These are phyloP conservation scores for Psittacula echo DNA, from an alignment of 2,797 vertebrate genomes.

Conservation along the genomic window DNA sequence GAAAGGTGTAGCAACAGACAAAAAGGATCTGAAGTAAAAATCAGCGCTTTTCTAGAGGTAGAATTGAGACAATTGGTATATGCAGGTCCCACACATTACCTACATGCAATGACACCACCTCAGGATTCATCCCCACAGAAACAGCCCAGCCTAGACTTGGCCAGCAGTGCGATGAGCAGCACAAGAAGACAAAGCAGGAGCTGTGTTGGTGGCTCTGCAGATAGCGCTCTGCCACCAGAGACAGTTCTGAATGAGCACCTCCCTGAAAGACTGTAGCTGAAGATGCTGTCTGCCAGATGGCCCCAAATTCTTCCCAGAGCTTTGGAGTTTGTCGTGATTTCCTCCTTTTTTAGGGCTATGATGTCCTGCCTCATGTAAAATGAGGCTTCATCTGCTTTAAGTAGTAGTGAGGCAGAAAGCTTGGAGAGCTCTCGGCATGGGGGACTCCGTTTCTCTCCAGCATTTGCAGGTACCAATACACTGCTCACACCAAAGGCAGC, in stretches of 20 bases:
- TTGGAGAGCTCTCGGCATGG: not conserved
- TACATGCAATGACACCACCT: not conserved
- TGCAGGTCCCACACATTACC: not conserved
- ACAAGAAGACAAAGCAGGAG: not conserved
- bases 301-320: not conserved
- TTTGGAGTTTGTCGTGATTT: not conserved
- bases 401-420: not conserved
- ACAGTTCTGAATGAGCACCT: slow-evolving; percentile 28
- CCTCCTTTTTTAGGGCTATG: not conserved
- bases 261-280: slow-evolving; percentile 13
- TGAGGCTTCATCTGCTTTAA: not conserved
- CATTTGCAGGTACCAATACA: not conserved
- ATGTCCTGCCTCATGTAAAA: slow-evolving; percentile 21
- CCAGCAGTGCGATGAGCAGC: not conserved
- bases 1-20: not conserved
- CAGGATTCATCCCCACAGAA: not conserved
- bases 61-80: not conserved
- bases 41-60: not conserved
- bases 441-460: not conserved
- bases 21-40: not conserved
- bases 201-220: slow-evolving; percentile 28
- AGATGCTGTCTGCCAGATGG: slow-evolving; percentile 42
- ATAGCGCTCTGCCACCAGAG: not conserved
- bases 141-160: not conserved
- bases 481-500: not conserved